Percentiles rank a stretch among this genome's conserved stretches.
These are phyloP conservation scores for Rhopalosiphum padi DNA, from an alignment of 1,140 invertebrate species.

Conservation along the genomic window DNA sequence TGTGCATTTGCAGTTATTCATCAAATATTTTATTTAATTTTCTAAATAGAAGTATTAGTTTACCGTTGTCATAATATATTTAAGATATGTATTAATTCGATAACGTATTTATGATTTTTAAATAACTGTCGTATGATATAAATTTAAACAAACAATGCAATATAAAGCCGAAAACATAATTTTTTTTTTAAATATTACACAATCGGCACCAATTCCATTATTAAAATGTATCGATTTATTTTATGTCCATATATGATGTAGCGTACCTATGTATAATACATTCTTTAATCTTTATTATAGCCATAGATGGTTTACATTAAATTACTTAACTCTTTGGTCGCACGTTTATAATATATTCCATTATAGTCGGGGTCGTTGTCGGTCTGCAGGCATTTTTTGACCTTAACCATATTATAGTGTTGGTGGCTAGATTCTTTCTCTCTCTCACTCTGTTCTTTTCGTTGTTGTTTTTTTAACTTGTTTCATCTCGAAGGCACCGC, in stretches of 20 bases:
- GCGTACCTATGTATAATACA: neutral
- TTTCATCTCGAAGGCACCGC: conserved; percentile 45
- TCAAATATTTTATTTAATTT: neutral
- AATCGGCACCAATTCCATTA: neutral
- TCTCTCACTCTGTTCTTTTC: conserved; percentile 49
- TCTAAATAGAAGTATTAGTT: neutral
- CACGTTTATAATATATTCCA: conserved; percentile 50
- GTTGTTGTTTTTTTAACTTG: conserved; percentile 46
- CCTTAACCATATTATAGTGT: conserved; percentile 44
- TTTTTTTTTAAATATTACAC: neutral
- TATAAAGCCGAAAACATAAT: neutral
- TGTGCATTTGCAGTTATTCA: neutral
- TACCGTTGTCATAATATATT: neutral
- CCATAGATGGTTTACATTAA: conserved; percentile 34
- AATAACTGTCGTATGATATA: neutral
- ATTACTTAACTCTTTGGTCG: conserved; percentile 36
- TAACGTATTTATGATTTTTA: neutral
- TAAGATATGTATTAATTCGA: neutral
- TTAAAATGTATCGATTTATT: neutral
- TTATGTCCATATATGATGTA: neutral
- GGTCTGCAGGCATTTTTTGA: conserved; percentile 49
- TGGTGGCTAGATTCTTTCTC: conserved; percentile 46
- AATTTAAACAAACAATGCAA: neutral
- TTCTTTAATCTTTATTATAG: conserved; percentile 30
- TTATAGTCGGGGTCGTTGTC: conserved; percentile 40